Conservation (phyloP, 2,888 invertebrate genomes). For the Ennomos erosarius region DNA sequence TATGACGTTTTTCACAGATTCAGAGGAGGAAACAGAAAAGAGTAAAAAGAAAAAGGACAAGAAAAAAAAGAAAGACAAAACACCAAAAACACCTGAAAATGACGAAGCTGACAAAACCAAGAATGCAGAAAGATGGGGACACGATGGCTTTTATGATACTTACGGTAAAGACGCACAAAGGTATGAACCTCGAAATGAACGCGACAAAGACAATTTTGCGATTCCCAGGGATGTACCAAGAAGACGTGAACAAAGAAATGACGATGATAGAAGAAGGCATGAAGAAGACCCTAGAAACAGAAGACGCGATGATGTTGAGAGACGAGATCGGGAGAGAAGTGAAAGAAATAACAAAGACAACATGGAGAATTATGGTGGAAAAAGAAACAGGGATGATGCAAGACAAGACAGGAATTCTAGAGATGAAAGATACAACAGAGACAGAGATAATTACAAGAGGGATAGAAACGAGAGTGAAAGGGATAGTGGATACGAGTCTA, state of each 20-base stretch:
- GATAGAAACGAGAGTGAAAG: conserved; percentile 41
- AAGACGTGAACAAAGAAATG: conserved; percentile 28
- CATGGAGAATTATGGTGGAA: conserved; percentile 6
- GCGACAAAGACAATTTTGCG: conserved; percentile 56
- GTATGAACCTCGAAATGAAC: conserved; percentile 51
- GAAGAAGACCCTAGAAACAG: conserved; percentile 35
- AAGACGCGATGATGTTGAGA: conserved; percentile 30
- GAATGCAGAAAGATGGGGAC: conserved; percentile 65
- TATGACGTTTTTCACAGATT: conserved; percentile 51
- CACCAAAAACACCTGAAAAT: conserved; percentile 52
- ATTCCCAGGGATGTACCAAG: conserved; percentile 44
- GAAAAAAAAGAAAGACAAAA: conserved; percentile 58
- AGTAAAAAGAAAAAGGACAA: conserved; percentile 54
- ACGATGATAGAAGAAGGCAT: conserved; percentile 33
- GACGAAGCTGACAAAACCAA: conserved; percentile 49
- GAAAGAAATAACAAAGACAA: conserved; percentile 33
- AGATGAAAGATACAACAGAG: conserved; percentile 33
- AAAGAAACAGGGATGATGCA: conserved; percentile 34
- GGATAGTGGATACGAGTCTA: conserved; percentile 26
- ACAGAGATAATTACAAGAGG: conserved; percentile 21
- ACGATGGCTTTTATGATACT: conserved; percentile 77
- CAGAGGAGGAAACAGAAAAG: conserved; percentile 52
- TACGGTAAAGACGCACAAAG: conserved; percentile 71
- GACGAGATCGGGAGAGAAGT: conserved; percentile 26
- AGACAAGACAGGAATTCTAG: conserved; percentile 31